These are phyloP conservation scores for Trachelipus rathkii DNA, from an alignment of 1,140 invertebrate species.

Conservation along the genomic window DNA sequence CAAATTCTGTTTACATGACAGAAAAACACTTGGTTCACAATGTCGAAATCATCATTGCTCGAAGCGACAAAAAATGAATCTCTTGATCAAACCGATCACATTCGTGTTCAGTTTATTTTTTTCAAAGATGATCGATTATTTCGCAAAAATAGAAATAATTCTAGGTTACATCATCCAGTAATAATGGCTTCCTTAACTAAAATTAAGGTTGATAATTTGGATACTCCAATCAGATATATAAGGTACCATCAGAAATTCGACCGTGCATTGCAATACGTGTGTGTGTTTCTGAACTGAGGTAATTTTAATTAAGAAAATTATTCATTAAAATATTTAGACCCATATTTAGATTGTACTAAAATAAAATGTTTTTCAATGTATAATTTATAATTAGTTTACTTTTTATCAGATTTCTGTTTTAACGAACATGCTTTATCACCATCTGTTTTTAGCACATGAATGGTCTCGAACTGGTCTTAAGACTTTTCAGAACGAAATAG, in stretches of 20 bases:
- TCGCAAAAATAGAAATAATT: too few species aligned
- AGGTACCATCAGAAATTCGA: background rate
- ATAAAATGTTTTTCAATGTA: too few species aligned
- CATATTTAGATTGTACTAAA: too few species aligned
- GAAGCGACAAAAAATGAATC: too few species aligned
- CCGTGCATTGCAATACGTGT: background rate
- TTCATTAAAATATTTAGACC: too few species aligned
- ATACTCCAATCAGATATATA: background rate
- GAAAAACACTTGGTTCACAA: background rate
- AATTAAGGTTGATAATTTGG: background rate
- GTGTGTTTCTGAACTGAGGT: background rate
- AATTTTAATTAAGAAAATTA: background rate
- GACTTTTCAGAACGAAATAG: slow-evolving; percentile 47
- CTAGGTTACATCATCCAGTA: background rate
- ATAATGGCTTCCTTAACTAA: background rate
- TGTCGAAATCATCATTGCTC: background rate
- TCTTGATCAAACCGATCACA: too few species aligned
- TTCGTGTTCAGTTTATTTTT: too few species aligned
- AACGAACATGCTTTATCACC: too few species aligned
- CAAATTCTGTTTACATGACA: too few species aligned
- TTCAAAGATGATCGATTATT: too few species aligned
- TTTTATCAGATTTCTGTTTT: too few species aligned
- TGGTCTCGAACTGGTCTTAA: slow-evolving; percentile 54
- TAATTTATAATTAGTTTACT: too few species aligned
- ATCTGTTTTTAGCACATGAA: slow-evolving; percentile 45